These are phyloP conservation scores for Eucriotettix oculatus DNA, from an alignment of 2,888 invertebrate genomes.

Conservation along the genomic window DNA sequence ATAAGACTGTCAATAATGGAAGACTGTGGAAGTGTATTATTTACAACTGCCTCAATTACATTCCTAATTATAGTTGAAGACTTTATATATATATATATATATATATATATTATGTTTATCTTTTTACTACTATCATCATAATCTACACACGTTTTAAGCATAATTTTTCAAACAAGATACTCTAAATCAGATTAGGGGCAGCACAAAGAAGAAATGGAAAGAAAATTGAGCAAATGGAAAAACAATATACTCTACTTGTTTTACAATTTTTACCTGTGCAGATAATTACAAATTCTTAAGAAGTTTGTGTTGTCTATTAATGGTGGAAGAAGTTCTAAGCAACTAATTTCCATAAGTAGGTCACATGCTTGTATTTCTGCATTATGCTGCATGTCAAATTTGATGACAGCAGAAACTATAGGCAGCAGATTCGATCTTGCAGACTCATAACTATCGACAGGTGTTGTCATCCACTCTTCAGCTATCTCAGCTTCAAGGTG, in stretches of 20 bases:
- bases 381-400: constrained; percentile 93
- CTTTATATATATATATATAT: no score
- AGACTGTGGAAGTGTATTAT: no score
- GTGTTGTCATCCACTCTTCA: constrained; percentile 53
- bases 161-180: background rate
- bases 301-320: constrained; percentile 72
- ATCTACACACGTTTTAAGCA: no score
- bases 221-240: background rate
- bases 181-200: background rate
- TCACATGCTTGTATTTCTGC: constrained; percentile 99
- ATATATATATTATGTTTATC: no score
- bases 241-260: background rate
- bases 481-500: constrained; percentile 70
- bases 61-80: no score
- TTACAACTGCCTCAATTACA: no score
- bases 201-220: background rate
- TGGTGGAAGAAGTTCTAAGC: constrained; percentile 65
- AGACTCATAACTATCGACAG: constrained; percentile 30
- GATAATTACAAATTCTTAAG: background rate
- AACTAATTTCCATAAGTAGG: constrained; percentile 92
- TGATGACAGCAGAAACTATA: constrained; percentile 73
- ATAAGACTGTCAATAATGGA: no score
- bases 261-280: constrained; percentile 25
- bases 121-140: no score
- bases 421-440: constrained; percentile 39